These are phyloP conservation scores for Emydocephalus ijimae DNA, from an alignment of 2,113 vertebrate species.

Conservation along the genomic window DNA sequence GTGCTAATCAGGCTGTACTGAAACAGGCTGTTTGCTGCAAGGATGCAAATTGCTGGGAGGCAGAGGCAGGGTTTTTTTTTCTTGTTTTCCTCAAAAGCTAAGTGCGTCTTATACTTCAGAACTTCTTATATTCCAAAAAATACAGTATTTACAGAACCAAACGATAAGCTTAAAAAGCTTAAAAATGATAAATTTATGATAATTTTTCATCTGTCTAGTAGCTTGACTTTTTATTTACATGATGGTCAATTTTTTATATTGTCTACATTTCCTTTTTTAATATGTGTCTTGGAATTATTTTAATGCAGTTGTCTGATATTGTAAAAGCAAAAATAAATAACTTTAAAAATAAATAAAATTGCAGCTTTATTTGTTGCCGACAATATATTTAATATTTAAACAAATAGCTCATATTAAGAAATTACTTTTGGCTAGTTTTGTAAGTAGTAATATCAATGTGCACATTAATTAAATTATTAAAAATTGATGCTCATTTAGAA, in stretches of 20 bases:
- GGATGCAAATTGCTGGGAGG: too few species aligned
- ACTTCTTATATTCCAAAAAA: too few species aligned
- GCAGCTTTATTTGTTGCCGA: not conserved
- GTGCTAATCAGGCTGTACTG: too few species aligned
- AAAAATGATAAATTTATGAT: not conserved
- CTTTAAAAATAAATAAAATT: not conserved
- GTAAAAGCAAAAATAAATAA: not conserved
- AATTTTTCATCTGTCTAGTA: not conserved
- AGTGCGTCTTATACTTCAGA: too few species aligned
- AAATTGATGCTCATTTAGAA: slow-evolving; percentile 28
- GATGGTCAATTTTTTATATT: not conserved
- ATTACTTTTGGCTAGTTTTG: slow-evolving; percentile 44
- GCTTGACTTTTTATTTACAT: not conserved
- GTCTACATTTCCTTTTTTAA: not conserved
- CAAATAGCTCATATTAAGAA: slow-evolving; percentile 38
- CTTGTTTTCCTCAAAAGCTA: too few species aligned
- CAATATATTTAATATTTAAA: slow-evolving; percentile 26
- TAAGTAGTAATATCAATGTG: slow-evolving; percentile 40
- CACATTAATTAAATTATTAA: slow-evolving; percentile 61
- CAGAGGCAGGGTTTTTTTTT: too few species aligned
- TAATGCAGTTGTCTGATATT: not conserved
- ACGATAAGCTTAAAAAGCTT: too few species aligned
- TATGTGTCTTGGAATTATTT: not conserved
- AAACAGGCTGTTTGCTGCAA: too few species aligned
- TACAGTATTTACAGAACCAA: too few species aligned